These are phyloP conservation scores for Pogoniulus pusillus DNA, from an alignment of 2,797 vertebrate species.

Conservation along the genomic window DNA sequence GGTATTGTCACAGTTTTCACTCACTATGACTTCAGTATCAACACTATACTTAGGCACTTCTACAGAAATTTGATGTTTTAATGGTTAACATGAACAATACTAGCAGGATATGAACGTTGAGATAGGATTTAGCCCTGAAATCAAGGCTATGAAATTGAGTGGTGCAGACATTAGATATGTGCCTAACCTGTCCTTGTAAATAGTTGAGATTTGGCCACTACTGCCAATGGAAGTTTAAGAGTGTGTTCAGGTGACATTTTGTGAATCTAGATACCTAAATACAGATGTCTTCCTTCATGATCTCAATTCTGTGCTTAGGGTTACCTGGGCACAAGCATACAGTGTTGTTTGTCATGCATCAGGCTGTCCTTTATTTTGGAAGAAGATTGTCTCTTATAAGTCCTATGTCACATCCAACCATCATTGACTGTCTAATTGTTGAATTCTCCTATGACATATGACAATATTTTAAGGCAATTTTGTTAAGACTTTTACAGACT, in stretches of 20 bases:
- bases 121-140: not conserved
- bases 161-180: not conserved
- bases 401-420: no score
- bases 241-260: not conserved
- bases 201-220: not conserved
- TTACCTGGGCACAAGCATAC: fast-evolving
- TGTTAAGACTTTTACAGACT: not conserved
- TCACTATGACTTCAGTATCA: not conserved
- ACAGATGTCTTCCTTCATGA: not conserved
- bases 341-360: not conserved
- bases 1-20: not conserved
- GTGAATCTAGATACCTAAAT: not conserved
- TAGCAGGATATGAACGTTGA: not conserved
- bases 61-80: not conserved
- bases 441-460: not conserved
- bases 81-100: not conserved
- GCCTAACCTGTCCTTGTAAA: not conserved
- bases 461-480: not conserved
- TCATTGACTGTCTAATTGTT: not conserved
- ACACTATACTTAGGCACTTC: not conserved
- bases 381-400: not conserved
- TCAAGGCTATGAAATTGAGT: not conserved
- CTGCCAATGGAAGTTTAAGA: not conserved
- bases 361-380: not conserved
- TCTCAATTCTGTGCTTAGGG: not conserved